Evolutionary conservation across 2,888 invertebrate genomes (phyloP).

Genomic region (Hydriomena furcata): DNA sequence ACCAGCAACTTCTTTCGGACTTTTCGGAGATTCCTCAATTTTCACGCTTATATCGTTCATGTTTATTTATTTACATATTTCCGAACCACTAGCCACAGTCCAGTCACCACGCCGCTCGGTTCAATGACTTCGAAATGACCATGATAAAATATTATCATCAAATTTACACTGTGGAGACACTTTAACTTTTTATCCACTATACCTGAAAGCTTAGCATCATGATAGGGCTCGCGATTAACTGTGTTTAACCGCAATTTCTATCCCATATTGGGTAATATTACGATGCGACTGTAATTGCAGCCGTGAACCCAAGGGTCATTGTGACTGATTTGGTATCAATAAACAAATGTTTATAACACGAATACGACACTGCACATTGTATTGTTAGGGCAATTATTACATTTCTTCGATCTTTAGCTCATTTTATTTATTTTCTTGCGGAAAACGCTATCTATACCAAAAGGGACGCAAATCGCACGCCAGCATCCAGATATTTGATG

Average conservation of each 20-base stretch:
- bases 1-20: slow-evolving; percentile 51
- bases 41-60: slow-evolving; percentile 80
- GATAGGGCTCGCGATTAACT: slow-evolving; percentile 43
- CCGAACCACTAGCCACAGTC: slow-evolving; percentile 71
- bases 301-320: slow-evolving; percentile 72
- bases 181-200: slow-evolving; percentile 32
- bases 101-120: slow-evolving; percentile 74
- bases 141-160: slow-evolving; percentile 49
- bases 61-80: slow-evolving; percentile 84
- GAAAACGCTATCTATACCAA: slow-evolving; percentile 50
- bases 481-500: slow-evolving; percentile 61
- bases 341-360: slow-evolving; percentile 28
- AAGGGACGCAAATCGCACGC: slow-evolving; percentile 76
- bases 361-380: slow-evolving; percentile 36
- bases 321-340: slow-evolving; percentile 51
- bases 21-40: slow-evolving; percentile 74
- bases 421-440: slow-evolving; percentile 43
- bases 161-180: slow-evolving; percentile 27
- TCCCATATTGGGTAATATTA: slow-evolving; percentile 67
- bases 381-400: neutral
- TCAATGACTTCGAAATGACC: slow-evolving; percentile 69
- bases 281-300: slow-evolving; percentile 66
- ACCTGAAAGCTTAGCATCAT: slow-evolving; percentile 13
- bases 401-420: slow-evolving; percentile 33
- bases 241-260: slow-evolving; percentile 58